A percentile compares a stretch with the other conserved stretches of the same genome.
phyloP scores from a whole-genome alignment of 35 echinoderm and acorn worm species.

The Stichopus chloronotus region DNA sequence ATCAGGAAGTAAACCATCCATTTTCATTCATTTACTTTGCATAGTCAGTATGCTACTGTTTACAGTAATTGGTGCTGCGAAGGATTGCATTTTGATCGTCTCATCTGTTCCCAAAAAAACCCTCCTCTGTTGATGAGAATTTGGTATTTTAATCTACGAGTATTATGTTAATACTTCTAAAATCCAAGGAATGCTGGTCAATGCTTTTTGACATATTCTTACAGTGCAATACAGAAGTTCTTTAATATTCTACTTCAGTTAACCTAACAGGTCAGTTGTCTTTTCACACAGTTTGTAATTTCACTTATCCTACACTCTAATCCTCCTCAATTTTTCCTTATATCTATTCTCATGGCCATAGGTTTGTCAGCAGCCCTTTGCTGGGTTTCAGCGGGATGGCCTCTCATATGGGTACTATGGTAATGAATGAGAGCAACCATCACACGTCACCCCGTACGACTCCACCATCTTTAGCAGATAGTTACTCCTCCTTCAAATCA shows the following conservation, averaged over 20 bases:
- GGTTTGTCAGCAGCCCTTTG: constrained; percentile 67
- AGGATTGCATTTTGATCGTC: too few relatives aligned
- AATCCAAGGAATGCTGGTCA: neutral
- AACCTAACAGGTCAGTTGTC: neutral
- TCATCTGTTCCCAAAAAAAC: too few relatives aligned
- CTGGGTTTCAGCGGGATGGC: constrained; percentile 26
- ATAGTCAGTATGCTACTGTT: too few relatives aligned
- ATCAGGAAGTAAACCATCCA: too few relatives aligned
- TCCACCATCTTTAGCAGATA: constrained; percentile 56
- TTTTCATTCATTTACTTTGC: too few relatives aligned
- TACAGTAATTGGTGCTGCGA: too few relatives aligned
- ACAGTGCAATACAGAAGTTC: neutral
- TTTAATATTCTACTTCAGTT: neutral
- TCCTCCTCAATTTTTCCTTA: too few relatives aligned
- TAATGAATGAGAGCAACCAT: constrained; percentile 58
- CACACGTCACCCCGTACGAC: constrained; percentile 52
- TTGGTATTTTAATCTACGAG: too few relatives aligned
- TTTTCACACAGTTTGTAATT: neutral
- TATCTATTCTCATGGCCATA: neutral
- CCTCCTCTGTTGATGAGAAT: too few relatives aligned
- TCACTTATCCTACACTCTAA: neutral
- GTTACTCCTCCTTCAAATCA: constrained; percentile 72
- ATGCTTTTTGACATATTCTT: neutral
- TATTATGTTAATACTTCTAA: neutral
- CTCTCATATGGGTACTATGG: neutral